phyloP scores from a whole-genome alignment of 2,888 invertebrate species.

The Mimachlamys varia region DNA sequence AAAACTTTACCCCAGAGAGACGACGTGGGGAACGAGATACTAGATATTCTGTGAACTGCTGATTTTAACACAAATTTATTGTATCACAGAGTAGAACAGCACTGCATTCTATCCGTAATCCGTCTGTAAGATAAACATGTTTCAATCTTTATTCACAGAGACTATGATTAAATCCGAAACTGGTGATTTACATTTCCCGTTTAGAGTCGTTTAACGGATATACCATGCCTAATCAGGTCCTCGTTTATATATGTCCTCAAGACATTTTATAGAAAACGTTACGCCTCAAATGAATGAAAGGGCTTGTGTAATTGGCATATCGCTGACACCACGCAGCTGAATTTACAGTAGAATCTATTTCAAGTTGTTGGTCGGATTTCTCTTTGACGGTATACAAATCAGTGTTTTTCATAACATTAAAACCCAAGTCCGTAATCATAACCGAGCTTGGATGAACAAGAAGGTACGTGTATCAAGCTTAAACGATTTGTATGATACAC shows the following conservation, averaged over 20 bases:
- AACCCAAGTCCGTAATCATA: no score
- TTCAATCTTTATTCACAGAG: not conserved
- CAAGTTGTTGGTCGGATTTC: no score
- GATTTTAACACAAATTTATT: not conserved
- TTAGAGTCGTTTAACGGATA: not conserved
- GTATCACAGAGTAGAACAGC: not conserved
- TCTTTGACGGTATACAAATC: no score
- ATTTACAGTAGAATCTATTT: no score
- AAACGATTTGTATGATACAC: no score
- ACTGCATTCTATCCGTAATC: not conserved
- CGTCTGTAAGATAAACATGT: slow-evolving; percentile 3
- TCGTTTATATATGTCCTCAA: not conserved
- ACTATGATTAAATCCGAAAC: not conserved
- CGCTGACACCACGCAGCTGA: no score
- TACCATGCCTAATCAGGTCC: not conserved
- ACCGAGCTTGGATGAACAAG: no score
- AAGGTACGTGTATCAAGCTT: no score
- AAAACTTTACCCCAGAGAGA: not conserved
- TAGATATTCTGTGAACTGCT: not conserved
- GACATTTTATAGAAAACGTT: not conserved
- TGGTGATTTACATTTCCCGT: not conserved
- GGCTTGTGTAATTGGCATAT: no score
- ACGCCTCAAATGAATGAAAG: no score
- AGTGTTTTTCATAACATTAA: no score
- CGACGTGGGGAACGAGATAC: not conserved